A percentile compares a stretch with the other conserved stretches of the same genome.
Evolutionary conservation across 2,797 vertebrate genomes (phyloP).

Genomic region (Spinibarbus caldwelli): DNA sequence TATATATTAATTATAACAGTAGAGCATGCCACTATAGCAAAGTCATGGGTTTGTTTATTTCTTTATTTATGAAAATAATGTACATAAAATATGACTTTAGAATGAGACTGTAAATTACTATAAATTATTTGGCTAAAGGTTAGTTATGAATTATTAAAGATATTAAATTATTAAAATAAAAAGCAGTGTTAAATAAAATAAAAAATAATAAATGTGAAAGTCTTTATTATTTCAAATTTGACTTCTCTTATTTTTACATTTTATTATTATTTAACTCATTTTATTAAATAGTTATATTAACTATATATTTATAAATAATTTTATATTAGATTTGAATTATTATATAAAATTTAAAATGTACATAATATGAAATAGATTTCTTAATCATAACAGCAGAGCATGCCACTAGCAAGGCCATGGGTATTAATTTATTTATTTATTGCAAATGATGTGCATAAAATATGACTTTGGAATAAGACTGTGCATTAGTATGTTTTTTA

Average conservation of each 20-base stretch:
- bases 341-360: background rate
- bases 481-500: background rate
- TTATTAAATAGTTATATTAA: background rate
- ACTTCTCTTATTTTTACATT: background rate
- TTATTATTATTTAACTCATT: background rate
- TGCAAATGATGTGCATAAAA: background rate
- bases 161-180: background rate
- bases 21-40: background rate
- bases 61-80: background rate
- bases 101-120: background rate
- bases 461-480: background rate
- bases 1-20: background rate
- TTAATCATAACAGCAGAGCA: background rate
- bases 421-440: background rate
- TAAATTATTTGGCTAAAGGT: background rate
- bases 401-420: background rate
- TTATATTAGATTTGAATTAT: background rate
- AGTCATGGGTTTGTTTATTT: background rate
- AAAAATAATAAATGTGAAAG: background rate
- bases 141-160: background rate
- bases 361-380: background rate
- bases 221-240: background rate
- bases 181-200: background rate
- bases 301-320: background rate
- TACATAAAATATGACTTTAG: background rate